These are phyloP conservation scores for Hetaerina americana DNA, from an alignment of 1,140 invertebrate genomes.

Conservation along the genomic window DNA sequence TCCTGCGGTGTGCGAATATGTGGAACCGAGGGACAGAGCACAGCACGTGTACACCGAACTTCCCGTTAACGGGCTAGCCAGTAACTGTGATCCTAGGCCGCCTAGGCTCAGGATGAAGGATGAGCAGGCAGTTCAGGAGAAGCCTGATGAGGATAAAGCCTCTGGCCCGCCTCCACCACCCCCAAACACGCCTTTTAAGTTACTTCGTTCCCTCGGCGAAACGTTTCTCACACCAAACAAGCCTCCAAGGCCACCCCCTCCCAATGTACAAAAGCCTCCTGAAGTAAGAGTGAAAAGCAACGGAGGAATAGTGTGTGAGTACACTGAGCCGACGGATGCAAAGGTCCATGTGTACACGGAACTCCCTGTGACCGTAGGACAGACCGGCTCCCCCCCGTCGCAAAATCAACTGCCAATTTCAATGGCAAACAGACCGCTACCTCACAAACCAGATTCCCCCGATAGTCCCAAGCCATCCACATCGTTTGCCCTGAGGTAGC, in stretches of 20 bases:
- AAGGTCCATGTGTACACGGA: slow-evolving; percentile 57
- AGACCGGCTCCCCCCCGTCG: slow-evolving; percentile 16
- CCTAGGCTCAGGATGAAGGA: slow-evolving; percentile 20
- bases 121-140: neutral
- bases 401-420: no score
- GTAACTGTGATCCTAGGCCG: slow-evolving; percentile 24
- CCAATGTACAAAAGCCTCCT: slow-evolving; percentile 30
- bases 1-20: slow-evolving; percentile 35
- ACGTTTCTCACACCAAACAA: slow-evolving; percentile 23
- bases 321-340: slow-evolving; percentile 45
- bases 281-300: neutral
- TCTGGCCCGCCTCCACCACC: neutral
- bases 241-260: slow-evolving; percentile 23
- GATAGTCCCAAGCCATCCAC: slow-evolving; percentile 3
- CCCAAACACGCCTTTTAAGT: slow-evolving; percentile 23
- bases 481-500: neutral
- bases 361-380: slow-evolving; percentile 33
- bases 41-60: slow-evolving; percentile 38
- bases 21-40: slow-evolving; percentile 34
- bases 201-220: slow-evolving; percentile 29
- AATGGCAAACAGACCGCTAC: slow-evolving; percentile 52
- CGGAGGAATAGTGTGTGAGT: slow-evolving; percentile 37
- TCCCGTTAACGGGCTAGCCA: slow-evolving; percentile 21
- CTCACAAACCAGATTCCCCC: slow-evolving; percentile 40
- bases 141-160: neutral